These are phyloP conservation scores for Neodiprion pinetum DNA, from an alignment of 1,140 invertebrate genomes.

Conservation along the genomic window DNA sequence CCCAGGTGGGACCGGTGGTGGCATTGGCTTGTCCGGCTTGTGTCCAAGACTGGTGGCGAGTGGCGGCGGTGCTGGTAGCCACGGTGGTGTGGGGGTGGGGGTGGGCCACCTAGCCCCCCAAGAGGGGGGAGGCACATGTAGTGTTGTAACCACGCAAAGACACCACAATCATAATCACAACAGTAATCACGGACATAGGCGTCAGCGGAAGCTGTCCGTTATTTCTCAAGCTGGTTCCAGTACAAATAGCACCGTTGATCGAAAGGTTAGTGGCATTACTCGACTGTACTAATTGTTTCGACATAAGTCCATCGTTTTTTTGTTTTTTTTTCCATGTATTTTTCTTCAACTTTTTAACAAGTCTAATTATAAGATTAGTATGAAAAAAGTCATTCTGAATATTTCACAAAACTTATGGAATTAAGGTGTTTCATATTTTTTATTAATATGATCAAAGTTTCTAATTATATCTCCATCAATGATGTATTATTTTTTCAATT, in stretches of 20 bases:
- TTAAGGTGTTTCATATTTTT: too few species aligned
- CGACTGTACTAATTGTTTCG: neutral
- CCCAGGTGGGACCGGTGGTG: slow-evolving; percentile 50
- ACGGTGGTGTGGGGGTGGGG: slow-evolving; percentile 50
- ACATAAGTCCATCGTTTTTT: neutral
- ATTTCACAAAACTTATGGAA: too few species aligned
- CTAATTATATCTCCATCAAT: too few species aligned
- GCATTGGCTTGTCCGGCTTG: slow-evolving; percentile 53
- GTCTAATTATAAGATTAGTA: neutral
- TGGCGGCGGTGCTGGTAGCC: slow-evolving; percentile 44
- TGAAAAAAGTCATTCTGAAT: too few species aligned
- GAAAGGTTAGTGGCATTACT: slow-evolving; percentile 40
- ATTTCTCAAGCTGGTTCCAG: slow-evolving; percentile 47
- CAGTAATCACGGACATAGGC: slow-evolving; percentile 35
- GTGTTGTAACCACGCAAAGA: slow-evolving; percentile 50
- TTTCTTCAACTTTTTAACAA: slow-evolving; percentile 13
- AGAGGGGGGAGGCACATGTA: slow-evolving; percentile 48
- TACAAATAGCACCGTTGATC: slow-evolving; percentile 45
- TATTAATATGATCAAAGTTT: too few species aligned
- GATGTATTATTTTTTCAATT: too few species aligned
- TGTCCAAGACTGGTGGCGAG: slow-evolving; percentile 57
- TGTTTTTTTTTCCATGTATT: slow-evolving; percentile 2
- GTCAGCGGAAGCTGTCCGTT: slow-evolving; percentile 54
- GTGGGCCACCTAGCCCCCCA: slow-evolving; percentile 59
- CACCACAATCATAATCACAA: slow-evolving; percentile 44